phyloP scores from a whole-genome alignment of 1,140 invertebrate species.

The Thaumetopoea pityocampa region DNA sequence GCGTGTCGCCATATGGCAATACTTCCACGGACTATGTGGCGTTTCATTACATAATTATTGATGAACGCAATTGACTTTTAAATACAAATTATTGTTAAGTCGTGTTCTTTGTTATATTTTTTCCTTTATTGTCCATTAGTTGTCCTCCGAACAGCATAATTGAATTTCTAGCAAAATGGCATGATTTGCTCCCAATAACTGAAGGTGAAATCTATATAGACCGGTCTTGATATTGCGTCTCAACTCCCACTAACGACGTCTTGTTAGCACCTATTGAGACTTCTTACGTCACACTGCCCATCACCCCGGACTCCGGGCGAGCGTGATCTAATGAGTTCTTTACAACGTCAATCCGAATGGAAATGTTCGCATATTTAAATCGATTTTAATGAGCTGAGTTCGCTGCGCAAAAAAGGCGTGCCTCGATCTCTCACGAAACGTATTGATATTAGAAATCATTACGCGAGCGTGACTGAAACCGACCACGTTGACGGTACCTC shows the following conservation, averaged over 20 bases:
- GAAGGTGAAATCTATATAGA: slow-evolving; percentile 50
- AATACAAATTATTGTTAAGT: slow-evolving; percentile 31
- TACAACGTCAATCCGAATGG: slow-evolving; percentile 37
- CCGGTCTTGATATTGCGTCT: slow-evolving; percentile 18
- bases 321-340: slow-evolving; percentile 45
- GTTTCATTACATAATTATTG: slow-evolving; percentile 29
- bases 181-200: slow-evolving; percentile 36
- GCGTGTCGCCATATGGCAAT: slow-evolving; percentile 28
- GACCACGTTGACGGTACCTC: slow-evolving; percentile 35
- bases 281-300: slow-evolving; percentile 46
- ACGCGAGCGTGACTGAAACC: slow-evolving; percentile 32
- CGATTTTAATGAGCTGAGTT: slow-evolving; percentile 41
- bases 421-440: slow-evolving; percentile 38
- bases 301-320: slow-evolving; percentile 31
- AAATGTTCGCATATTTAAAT: slow-evolving; percentile 36
- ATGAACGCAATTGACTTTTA: slow-evolving; percentile 29
- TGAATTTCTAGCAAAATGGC: slow-evolving; percentile 30
- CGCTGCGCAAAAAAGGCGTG: slow-evolving; percentile 35
- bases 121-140: too few species aligned
- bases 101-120: slow-evolving; percentile 4
- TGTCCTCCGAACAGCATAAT: too few species aligned
- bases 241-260: slow-evolving; percentile 35
- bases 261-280: slow-evolving; percentile 58
- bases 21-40: slow-evolving; percentile 29
- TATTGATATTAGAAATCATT: slow-evolving; percentile 50